phyloP scores from a whole-genome alignment of 2,797 vertebrate species.

The Anableps anableps region DNA sequence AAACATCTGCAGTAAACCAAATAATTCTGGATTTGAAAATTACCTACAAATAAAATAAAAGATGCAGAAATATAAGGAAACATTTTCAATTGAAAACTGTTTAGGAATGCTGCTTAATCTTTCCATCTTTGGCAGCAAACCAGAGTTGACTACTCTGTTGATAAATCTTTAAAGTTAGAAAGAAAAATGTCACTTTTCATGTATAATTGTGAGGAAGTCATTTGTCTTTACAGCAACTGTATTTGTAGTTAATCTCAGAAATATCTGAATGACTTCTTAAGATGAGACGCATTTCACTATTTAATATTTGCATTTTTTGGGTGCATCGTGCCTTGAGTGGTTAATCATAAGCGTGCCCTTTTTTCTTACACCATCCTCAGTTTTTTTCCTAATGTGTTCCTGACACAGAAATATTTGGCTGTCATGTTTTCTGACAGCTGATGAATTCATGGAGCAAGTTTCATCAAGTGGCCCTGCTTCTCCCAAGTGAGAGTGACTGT shows the following conservation, averaged over 20 bases:
- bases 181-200: conserved; percentile 38
- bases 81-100: not conserved
- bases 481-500: conserved; percentile 67
- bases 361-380: conserved; percentile 38
- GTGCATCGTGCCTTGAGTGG: conserved; percentile 17
- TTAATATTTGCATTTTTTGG: conserved; percentile 28
- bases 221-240: conserved; percentile 38
- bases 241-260: conserved; percentile 24
- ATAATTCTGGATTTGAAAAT: not conserved
- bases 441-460: conserved; percentile 76
- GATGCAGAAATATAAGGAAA: too few species aligned
- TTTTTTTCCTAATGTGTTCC: conserved; percentile 36
- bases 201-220: conserved; percentile 33
- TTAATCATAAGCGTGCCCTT: conserved; percentile 55
- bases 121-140: conserved; percentile 35
- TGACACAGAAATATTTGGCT: conserved; percentile 73
- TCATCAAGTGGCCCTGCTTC: conserved; percentile 68
- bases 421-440: conserved; percentile 68
- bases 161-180: conserved; percentile 47
- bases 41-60: not conserved
- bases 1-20: not conserved
- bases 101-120: conserved; percentile 18
- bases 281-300: conserved; percentile 17
- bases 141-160: conserved; percentile 10
- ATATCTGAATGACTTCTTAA: conserved; percentile 42